phyloP scores from a whole-genome alignment of 2,888 invertebrate species.

The Xiphydria camelus region DNA sequence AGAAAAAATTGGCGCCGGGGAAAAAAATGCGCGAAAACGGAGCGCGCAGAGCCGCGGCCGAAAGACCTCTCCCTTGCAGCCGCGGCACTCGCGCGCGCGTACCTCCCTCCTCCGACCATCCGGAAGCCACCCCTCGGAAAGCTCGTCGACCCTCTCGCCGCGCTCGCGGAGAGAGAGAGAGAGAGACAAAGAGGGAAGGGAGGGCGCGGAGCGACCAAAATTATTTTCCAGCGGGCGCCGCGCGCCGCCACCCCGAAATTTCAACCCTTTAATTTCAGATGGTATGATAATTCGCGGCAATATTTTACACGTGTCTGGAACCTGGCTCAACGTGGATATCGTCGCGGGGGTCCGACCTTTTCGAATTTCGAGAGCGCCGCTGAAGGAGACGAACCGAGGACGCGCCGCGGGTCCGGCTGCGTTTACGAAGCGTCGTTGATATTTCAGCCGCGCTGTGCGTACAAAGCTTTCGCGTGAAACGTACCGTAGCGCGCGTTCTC shows the following conservation, averaged over 20 bases:
- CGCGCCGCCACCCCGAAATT: constrained; percentile 37
- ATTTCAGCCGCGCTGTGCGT: too few species aligned
- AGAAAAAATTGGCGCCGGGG: constrained; percentile 43
- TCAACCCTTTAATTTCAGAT: constrained; percentile 55
- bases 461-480: too few species aligned
- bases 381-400: too few species aligned
- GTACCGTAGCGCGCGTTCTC: too few species aligned
- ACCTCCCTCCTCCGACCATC: constrained; percentile 16
- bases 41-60: constrained; percentile 18
- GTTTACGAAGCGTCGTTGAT: too few species aligned
- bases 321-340: constrained; percentile 49
- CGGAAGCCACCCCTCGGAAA: constrained; percentile 17
- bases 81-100: constrained; percentile 6
- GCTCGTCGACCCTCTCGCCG: constrained; percentile 23
- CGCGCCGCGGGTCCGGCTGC: too few species aligned
- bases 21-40: constrained; percentile 29
- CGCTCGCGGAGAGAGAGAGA: neutral
- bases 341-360: too few species aligned
- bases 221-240: constrained; percentile 47
- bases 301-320: constrained; percentile 48
- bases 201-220: constrained; percentile 41
- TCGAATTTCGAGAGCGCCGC: too few species aligned
- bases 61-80: constrained; percentile 26
- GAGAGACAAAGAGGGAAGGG: neutral
- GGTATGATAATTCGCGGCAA: constrained; percentile 54